Base-by-base conservation (phyloP, 2,888 invertebrate genomes). In the Sceliomorpha sp. region DNA sequence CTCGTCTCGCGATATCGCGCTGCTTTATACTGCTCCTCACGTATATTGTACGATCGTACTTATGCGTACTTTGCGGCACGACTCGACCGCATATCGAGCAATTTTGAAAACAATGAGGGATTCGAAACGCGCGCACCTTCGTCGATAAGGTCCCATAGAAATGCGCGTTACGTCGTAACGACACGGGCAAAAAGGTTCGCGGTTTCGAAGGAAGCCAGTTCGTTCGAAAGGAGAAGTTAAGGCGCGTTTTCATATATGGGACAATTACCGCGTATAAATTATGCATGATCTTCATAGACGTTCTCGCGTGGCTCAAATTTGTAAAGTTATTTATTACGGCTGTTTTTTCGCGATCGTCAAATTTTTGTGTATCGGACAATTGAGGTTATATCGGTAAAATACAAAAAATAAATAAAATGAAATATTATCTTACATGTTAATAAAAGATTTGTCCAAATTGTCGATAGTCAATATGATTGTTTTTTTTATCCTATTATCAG, bases 61-160 rank as follows among this genome's bases (percentile, higher is more conserved):
- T 45, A 62, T 29, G 44, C 47, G 7, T 13, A 31, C 32, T 42
- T 34, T 34, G 17, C 37, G 37, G 36, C 32, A 45, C 44, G n/a
- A 26, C 20, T 29, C 10, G 12, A 10, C 37, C 36, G 50, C 62
- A 44, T 47, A 55, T 63, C 63, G 47, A 26, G 9, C 47, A 17
- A 36, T 14, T 27, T 34, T 8, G 56, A 56, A 68, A 68, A 68
- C 50, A 62, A 67, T 59, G 59, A 51, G 15, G 40, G 51, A 59
- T 59, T 66, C 58, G 45, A 29, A 56, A 40, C 48, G 67, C 40
- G 58, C 34, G 58, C 45, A 24, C 32, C 53, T 51, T 47, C 51
- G 32, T 59, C 59, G 67, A 67, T 67, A 67, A 67, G 68, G 68
- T 62, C 60, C 68, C 60, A 62, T 62, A 68, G 56, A 63, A 69